Evolutionary conservation across 2,113 vertebrate genomes (phyloP).

Genomic region (Leucosticte australis): DNA sequence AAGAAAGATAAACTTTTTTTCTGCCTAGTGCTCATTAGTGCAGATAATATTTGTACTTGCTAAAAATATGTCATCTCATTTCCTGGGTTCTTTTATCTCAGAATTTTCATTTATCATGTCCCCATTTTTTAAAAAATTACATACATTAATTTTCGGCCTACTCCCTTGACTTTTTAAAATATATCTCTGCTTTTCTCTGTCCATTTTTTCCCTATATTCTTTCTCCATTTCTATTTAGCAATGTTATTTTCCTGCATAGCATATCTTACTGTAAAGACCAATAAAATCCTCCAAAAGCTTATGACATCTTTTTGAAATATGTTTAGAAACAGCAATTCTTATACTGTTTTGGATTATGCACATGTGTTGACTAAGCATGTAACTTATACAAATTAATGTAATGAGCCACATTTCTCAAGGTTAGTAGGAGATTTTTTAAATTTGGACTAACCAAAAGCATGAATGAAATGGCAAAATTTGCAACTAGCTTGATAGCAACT

Average conservation of each 20-base stretch:
- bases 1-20: neutral
- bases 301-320: neutral
- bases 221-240: neutral
- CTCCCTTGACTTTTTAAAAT: neutral
- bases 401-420: neutral
- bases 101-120: neutral
- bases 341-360: neutral
- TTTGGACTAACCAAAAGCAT: neutral
- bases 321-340: neutral
- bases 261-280: neutral
- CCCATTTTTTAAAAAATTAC: neutral
- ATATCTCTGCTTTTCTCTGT: neutral
- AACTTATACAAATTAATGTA: neutral
- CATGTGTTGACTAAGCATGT: neutral
- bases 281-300: neutral
- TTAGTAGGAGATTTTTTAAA: neutral
- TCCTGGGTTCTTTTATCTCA: neutral
- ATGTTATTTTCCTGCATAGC: neutral
- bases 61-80: neutral
- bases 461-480: neutral
- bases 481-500: neutral
- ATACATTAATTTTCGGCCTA: neutral
- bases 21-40: neutral
- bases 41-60: neutral
- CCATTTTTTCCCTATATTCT: neutral